Evolutionary conservation across 2,888 invertebrate genomes (phyloP).

Genomic region (Synanthedon vespiformis): DNA sequence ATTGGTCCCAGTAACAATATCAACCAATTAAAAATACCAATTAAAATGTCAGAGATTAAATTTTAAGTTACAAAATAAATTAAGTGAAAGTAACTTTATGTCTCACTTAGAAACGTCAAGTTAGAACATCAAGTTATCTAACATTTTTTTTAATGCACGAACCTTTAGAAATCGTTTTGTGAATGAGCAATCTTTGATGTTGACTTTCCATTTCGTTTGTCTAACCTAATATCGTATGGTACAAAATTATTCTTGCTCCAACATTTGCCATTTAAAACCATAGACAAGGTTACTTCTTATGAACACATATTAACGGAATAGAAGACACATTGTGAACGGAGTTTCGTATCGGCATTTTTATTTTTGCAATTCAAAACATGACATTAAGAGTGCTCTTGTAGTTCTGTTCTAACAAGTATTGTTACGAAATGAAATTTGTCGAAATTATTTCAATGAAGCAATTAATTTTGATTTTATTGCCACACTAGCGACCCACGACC

Average conservation of each 20-base stretch:
- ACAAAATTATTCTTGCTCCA: conserved; percentile 9
- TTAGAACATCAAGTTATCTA: no score
- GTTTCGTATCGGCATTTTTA: not conserved
- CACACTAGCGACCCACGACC: no score
- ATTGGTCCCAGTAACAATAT: no score
- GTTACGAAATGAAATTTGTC: conserved; percentile 31
- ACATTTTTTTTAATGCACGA: no score
- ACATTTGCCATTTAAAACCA: not conserved
- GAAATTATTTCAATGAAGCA: conserved; percentile 14
- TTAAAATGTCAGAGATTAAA: no score
- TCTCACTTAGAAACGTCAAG: no score
- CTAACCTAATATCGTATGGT: conserved; percentile 15
- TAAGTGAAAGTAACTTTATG: no score
- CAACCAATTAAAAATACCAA: no score
- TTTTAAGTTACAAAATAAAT: no score
- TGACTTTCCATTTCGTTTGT: conserved; percentile 45
- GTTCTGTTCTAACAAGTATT: conserved; percentile 24
- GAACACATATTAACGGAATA: no score
- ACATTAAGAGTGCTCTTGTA: conserved; percentile 36
- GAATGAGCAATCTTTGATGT: conserved; percentile 30
- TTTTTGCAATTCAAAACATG: conserved; percentile 18
- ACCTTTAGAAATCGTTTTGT: conserved; percentile 2
- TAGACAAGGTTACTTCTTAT: no score
- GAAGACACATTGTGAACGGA: no score
- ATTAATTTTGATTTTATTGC: not conserved